Evolutionary conservation across 2,888 invertebrate species (phyloP).

Genomic region (Monopis laevigella): DNA sequence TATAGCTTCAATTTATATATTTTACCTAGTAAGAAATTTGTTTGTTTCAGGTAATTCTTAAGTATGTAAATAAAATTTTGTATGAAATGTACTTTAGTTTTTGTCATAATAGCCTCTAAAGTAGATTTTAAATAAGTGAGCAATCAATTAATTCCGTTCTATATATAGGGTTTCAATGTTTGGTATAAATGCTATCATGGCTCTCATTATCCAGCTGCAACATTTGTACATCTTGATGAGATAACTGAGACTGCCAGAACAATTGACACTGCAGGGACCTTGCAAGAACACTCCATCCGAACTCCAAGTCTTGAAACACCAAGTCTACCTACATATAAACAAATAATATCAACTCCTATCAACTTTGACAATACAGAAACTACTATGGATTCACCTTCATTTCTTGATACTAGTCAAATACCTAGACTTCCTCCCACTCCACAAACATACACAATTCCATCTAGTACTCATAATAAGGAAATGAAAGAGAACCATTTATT

Average conservation of each 20-base stretch:
- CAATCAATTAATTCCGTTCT: constrained; percentile 30
- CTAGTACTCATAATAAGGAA: constrained; percentile 21
- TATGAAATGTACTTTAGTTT: too few species aligned
- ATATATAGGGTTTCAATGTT: constrained; percentile 43
- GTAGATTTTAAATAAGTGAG: too few species aligned
- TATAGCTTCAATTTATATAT: too few species aligned
- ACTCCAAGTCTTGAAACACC: background rate
- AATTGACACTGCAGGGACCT: constrained; percentile 12
- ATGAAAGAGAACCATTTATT: constrained; percentile 38
- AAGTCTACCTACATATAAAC: background rate
- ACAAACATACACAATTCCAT: constrained; percentile 41
- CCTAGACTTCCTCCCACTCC: constrained; percentile 46
- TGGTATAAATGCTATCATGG: constrained; percentile 59
- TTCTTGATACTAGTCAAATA: constrained; percentile 47
- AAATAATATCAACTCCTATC: background rate
- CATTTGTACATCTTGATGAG: constrained; percentile 49
- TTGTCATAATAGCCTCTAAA: too few species aligned
- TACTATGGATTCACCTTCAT: constrained; percentile 16
- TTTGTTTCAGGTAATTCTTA: too few species aligned
- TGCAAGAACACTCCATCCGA: background rate
- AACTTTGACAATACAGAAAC: background rate
- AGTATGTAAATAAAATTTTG: too few species aligned
- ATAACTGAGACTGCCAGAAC: constrained; percentile 22
- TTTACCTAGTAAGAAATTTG: too few species aligned
- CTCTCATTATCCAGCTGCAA: constrained; percentile 43